Conservation (phyloP, 2,888 invertebrate species). For the Pasiphila rectangulata region DNA sequence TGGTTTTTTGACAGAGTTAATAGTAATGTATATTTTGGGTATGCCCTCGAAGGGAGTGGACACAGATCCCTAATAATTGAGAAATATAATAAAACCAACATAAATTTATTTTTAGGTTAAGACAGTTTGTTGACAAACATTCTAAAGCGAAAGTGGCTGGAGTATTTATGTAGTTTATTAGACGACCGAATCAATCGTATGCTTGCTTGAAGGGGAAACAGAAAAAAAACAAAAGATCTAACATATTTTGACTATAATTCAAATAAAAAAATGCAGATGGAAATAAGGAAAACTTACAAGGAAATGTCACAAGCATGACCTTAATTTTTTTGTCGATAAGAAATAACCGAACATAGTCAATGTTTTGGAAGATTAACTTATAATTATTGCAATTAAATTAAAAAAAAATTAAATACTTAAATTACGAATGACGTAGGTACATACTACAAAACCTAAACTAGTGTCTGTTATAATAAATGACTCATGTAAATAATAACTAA, state of each 20-base stretch:
- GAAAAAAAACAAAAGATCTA: constrained; percentile 60
- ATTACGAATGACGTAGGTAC: constrained; percentile 77
- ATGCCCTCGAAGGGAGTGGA: too few relatives aligned
- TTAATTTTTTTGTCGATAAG: constrained; percentile 74
- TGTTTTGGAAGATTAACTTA: constrained; percentile 75
- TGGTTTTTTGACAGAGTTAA: too few relatives aligned
- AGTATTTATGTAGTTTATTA: too few relatives aligned
- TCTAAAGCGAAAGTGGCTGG: too few relatives aligned
- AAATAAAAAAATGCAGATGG: constrained; percentile 79
- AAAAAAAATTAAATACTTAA: constrained; percentile 79
- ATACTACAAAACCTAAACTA: constrained; percentile 72
- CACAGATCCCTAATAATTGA: too few relatives aligned
- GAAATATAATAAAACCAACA: too few relatives aligned
- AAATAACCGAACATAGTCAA: constrained; percentile 67
- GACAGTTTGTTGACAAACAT: too few relatives aligned
- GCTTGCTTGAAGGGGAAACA: constrained; percentile 40
- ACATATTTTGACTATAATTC: constrained; percentile 81
- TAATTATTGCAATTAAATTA: constrained; percentile 76
- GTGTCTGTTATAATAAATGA: constrained; percentile 78
- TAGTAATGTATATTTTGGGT: too few relatives aligned
- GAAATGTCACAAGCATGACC: constrained; percentile 77
- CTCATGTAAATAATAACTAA: constrained; percentile 54
- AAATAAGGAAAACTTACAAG: constrained; percentile 79
- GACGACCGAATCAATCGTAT: too few relatives aligned
- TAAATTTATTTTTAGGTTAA: too few relatives aligned